These are phyloP conservation scores for Gymnocheta viridis DNA, from an alignment of 2,888 invertebrate genomes.

Conservation along the genomic window DNA sequence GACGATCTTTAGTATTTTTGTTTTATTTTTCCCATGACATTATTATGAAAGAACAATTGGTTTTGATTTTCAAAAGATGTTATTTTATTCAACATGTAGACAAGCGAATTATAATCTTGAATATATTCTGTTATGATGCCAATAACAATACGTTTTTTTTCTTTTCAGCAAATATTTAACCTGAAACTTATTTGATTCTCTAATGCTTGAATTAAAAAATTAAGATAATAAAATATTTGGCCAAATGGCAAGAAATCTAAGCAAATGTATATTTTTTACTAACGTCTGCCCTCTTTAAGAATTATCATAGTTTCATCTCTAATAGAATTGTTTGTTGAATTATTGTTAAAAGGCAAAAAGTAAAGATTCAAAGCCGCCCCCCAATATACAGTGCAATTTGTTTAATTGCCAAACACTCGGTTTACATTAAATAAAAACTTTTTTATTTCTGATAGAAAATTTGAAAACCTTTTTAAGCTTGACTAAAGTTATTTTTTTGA, in stretches of 20 bases:
- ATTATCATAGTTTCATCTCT: no score
- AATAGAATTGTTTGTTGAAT: no score
- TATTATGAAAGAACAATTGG: slow-evolving; percentile 54
- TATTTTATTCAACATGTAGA: neutral
- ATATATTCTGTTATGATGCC: neutral
- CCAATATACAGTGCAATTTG: no score
- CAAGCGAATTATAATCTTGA: neutral
- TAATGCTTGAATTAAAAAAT: neutral
- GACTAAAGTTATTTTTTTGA: neutral
- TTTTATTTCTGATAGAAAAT: neutral
- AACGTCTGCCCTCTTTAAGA: no score
- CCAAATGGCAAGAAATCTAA: no score
- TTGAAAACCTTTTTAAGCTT: neutral
- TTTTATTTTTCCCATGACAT: slow-evolving; percentile 53
- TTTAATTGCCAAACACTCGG: no score
- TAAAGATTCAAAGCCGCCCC: no score
- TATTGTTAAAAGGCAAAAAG: no score
- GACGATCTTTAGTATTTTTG: neutral
- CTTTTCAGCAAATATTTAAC: neutral
- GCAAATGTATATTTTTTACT: no score
- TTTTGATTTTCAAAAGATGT: neutral
- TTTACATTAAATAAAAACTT: no score
- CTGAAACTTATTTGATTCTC: neutral
- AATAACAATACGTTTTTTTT: neutral
- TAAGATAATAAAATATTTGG: neutral